Percentiles rank a stretch among this genome's conserved stretches.
Conservation (phyloP, 2,113 vertebrate genomes). For the Ochotona princeps region DNA sequence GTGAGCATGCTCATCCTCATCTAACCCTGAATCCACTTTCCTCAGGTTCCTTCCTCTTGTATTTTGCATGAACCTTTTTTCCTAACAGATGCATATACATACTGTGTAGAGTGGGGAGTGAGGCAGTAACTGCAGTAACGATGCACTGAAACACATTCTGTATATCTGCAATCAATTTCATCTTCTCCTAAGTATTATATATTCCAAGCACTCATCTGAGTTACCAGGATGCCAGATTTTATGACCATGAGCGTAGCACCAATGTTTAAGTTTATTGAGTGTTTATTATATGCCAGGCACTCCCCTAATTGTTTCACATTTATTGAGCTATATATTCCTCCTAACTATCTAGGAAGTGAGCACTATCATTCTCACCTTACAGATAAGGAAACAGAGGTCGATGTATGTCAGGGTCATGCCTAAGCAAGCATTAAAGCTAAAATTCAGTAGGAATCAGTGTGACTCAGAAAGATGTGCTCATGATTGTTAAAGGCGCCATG, state of each 20-base stretch:
- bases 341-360: conserved; percentile 61
- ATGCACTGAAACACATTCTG: background rate
- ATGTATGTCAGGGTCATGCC: conserved; percentile 15
- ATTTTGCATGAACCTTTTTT: background rate
- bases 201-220: conserved; percentile 3
- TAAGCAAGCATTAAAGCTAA: background rate
- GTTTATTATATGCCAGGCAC: conserved; percentile 44
- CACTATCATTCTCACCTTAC: conserved; percentile 32
- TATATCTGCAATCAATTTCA: conserved; percentile 61
- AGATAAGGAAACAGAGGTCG: conserved; percentile 36
- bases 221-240: conserved; percentile 50
- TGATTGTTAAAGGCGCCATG: background rate
- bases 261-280: conserved; percentile 64
- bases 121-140: background rate
- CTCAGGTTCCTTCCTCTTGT: background rate
- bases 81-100: background rate
- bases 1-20: background rate
- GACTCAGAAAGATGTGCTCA: background rate
- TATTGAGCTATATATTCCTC: conserved; percentile 62
- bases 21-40: background rate
- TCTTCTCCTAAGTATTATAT: conserved; percentile 24
- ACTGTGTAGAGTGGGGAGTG: too few relatives aligned
- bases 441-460: background rate
- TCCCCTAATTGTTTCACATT: conserved; percentile 23
- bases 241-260: conserved; percentile 26